phyloP scores from a whole-genome alignment of 2,888 invertebrate genomes.

The Palloptera scutellata region DNA sequence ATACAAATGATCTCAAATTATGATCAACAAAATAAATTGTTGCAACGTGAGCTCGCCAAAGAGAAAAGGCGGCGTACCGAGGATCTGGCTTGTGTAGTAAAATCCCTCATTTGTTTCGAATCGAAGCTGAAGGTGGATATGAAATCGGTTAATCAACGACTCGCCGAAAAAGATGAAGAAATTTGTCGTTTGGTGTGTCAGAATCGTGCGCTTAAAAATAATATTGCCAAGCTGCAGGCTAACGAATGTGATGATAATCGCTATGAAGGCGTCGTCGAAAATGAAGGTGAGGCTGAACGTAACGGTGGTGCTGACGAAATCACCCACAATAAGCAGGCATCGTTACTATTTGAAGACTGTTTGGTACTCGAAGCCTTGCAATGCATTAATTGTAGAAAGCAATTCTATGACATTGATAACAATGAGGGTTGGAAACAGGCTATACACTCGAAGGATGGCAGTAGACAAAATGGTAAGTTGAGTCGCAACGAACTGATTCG shows the following conservation, averaged over 20 bases:
- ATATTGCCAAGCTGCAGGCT: conserved; percentile 41
- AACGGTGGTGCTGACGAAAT: conserved; percentile 16
- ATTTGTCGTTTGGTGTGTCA: conserved; percentile 58
- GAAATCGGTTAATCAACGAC: conserved; percentile 60
- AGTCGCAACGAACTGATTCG: conserved; percentile 12
- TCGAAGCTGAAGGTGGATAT: conserved; percentile 62
- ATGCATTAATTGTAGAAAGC: conserved; percentile 62
- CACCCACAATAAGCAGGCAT: conserved; percentile 12
- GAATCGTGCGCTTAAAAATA: conserved; percentile 57
- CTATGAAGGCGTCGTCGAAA: conserved; percentile 50
- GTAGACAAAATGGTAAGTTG: conserved; percentile 51
- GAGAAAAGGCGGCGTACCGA: conserved; percentile 61
- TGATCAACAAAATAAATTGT: conserved; percentile 59
- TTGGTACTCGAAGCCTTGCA: conserved; percentile 59
- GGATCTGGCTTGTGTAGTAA: conserved; percentile 62
- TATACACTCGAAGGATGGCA: conserved; percentile 44
- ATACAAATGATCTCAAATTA: conserved; percentile 59
- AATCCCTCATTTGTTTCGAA: conserved; percentile 61
- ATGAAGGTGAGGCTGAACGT: conserved; percentile 38
- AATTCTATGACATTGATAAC: conserved; percentile 61
- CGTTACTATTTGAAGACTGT: conserved; percentile 47
- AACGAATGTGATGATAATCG: conserved; percentile 41
- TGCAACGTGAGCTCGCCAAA: conserved; percentile 60
- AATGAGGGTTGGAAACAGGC: conserved; percentile 59
- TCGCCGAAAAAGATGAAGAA: conserved; percentile 60